These are phyloP conservation scores for Gymnoscopelus braueri DNA, from an alignment of 2,797 vertebrate species.

Conservation along the genomic window DNA sequence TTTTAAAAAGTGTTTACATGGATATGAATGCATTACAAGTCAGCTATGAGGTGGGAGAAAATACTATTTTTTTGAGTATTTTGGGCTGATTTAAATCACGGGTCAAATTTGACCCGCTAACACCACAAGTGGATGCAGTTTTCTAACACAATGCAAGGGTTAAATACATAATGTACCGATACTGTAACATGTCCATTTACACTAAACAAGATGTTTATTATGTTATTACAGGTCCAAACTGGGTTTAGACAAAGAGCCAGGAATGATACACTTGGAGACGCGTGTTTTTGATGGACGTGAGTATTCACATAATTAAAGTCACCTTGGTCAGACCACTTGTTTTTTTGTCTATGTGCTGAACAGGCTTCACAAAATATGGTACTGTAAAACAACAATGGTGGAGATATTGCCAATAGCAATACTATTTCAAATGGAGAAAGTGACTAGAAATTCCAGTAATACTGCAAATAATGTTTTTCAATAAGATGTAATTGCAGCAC, in stretches of 20 bases:
- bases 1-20: too few species aligned
- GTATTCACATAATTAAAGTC: constrained; percentile 60
- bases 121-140: too few species aligned
- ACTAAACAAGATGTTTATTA: too few species aligned
- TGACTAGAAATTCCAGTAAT: background rate
- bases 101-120: too few species aligned
- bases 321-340: too few species aligned
- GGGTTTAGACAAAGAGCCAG: constrained; percentile 89
- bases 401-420: background rate
- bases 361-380: background rate
- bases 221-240: constrained; percentile 86
- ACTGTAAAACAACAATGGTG: background rate
- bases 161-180: too few species aligned
- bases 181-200: too few species aligned
- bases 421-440: background rate
- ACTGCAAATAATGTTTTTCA: background rate
- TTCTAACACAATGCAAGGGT: too few species aligned
- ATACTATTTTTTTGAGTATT: too few species aligned
- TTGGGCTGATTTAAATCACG: too few species aligned
- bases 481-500: background rate
- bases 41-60: too few species aligned
- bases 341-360: background rate
- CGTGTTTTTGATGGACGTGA: constrained; percentile 89
- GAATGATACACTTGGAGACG: constrained; percentile 91
- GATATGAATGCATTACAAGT: too few species aligned